Base-by-base conservation (phyloP, 2,888 invertebrate genomes). In the Rapana venosa region DNA sequence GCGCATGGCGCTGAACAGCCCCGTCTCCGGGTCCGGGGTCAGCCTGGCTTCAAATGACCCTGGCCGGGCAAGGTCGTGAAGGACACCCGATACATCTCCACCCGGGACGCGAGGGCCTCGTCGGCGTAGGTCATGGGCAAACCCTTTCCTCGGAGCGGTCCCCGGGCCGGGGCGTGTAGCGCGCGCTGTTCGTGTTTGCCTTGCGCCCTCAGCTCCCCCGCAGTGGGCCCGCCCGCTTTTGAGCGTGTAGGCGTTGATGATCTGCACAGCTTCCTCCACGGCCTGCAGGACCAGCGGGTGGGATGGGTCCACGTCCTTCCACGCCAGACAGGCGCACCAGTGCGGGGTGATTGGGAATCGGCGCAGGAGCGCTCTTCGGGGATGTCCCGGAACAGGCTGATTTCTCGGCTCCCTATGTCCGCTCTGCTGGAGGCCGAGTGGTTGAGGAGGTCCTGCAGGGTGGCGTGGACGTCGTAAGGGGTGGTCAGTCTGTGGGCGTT, bases 321-420 rank as follows among this genome's bases (percentile, higher is more conserved):
- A 99, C n/a, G 97, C 97, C 0, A 99, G 97, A 95, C 99, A 99
- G 0, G 98, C 97, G 95, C 99, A 99, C 99, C 99, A 99, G 95
- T 99, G 99, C 0, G 98, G 97, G 95, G 98, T 98, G 90, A 99
- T 89, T 97, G 98, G 0, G 99, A 99, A 95, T 98, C 97, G 8
- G 97, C 97, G 95, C 99, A 99, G 13, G 98, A 98, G 47, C 99
- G 97, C 92, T 97, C 97, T 20, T 96, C 94, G 0, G 98, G 98
- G 56, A 96, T 94, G 88, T 93, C 92, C 79, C 91, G 90, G 91
- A 96, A 95, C 74, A 96, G 92, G 89, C 96, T 96, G 83, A 95
- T 94, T 11, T 95, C 95, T 86, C 95, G 92, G 8, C 92, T 90
- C 5, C 66, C 56, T 26, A 92, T 90, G 58, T 93, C 90, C 22